These are phyloP conservation scores for Camponotus pennsylvanicus DNA, from an alignment of 1,140 invertebrate genomes.

Conservation along the genomic window DNA sequence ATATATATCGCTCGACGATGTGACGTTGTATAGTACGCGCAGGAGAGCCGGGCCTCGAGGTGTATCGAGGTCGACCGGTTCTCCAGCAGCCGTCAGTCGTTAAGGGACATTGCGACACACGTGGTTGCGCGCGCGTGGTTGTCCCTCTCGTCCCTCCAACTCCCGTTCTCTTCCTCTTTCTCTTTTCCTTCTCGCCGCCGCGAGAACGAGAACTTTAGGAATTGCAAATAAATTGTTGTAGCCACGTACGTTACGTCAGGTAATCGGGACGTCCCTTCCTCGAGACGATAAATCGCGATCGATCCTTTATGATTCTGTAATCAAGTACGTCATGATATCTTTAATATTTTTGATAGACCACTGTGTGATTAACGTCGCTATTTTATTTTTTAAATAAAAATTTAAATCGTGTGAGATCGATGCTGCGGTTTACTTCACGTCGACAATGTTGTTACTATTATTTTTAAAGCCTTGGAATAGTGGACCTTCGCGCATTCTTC, in stretches of 20 bases:
- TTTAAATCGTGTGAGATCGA: not conserved
- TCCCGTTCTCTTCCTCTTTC: conserved; percentile 5
- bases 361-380: too few relatives aligned
- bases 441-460: conserved; percentile 28
- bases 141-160: conserved; percentile 34
- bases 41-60: conserved; percentile 69
- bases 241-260: not conserved
- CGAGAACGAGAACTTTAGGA: conserved; percentile 72
- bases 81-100: conserved; percentile 82
- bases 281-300: not conserved
- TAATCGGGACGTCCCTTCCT: not conserved
- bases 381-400: not conserved
- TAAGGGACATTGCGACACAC: conserved; percentile 84
- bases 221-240: conserved; percentile 81
- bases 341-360: not conserved
- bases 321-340: not conserved
- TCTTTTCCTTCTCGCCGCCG: conserved; percentile 29
- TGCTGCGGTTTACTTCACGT: not conserved
- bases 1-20: conserved; percentile 57
- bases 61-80: conserved; percentile 85
- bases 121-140: conserved; percentile 61
- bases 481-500: not conserved
- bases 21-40: conserved; percentile 63
- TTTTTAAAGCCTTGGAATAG: conserved; percentile 32
- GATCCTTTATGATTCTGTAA: not conserved